Base-by-base conservation (phyloP, 2,113 vertebrate genomes). In the Puntigrus tetrazona region DNA sequence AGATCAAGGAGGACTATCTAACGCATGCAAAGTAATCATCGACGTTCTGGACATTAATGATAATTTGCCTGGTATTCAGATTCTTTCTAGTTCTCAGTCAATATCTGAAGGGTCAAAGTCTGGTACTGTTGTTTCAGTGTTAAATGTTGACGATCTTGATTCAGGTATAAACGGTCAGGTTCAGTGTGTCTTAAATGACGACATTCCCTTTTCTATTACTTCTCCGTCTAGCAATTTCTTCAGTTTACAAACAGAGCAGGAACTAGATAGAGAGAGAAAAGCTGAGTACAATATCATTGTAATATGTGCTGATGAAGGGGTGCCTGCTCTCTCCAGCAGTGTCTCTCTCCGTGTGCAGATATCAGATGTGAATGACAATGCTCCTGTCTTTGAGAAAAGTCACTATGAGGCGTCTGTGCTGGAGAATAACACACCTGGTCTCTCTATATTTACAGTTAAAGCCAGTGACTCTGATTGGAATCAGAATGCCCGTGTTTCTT, bases 71-170 rank as follows among this genome's bases (percentile, higher is more conserved):
- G 65, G 47, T 9, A 88, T 90, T 29, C 74, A 38, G 1, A 9
- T 89, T 11, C n/a, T 67, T 6, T 87, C 87, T 6, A 57, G n/a
- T 27, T 85, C 79, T 0, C 13, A 69, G 47, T 52, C 7, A 0
- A 1, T 94, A 34, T 84, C 92, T 6, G 94, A 95, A 86, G 90
- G 93, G 2, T 88, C 90, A 7, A 76, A 65, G 0, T 3, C 43
- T 2, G 94, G 89, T 1, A 94, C 93, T 2, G 87, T 94, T 18
- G 83, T 93, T 65, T 92, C 92, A 2, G 90, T 96, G 47, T 90
- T 95, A 13, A 94, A 92, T 3, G 92, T 94, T 2, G 91, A 92
- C 13, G 94, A 96, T 74, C 20, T 29, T 8, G 95, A 96, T 31
- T 93, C 94, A 0, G 92, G 90, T 0, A 61, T 67, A 0, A 94